phyloP scores from a whole-genome alignment of 2,797 vertebrate species.

The Merluccius polli region DNA sequence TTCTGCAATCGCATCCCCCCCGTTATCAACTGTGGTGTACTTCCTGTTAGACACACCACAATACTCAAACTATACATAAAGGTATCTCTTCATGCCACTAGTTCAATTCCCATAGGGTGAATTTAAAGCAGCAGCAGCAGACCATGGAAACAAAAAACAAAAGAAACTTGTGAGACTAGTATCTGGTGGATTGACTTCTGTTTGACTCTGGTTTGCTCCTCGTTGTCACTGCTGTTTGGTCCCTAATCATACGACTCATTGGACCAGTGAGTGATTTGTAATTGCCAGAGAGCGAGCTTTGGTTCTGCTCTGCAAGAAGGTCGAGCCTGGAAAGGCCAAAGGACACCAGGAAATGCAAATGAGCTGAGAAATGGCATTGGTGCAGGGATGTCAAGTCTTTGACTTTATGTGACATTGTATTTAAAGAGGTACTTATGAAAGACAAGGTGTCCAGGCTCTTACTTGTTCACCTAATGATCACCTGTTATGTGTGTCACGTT shows the following conservation, averaged over 20 bases:
- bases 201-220: background rate
- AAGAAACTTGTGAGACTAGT: background rate
- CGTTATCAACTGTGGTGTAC: background rate
- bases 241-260: constrained; percentile 10
- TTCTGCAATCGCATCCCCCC: background rate
- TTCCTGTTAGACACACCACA: background rate
- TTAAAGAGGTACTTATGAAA: background rate
- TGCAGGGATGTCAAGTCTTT: background rate
- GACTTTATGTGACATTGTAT: background rate
- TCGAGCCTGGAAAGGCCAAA: background rate
- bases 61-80: background rate
- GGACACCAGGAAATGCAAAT: background rate
- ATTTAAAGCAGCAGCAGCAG: background rate
- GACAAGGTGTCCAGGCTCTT: background rate
- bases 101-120: background rate
- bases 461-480: background rate
- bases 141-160: background rate
- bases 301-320: background rate
- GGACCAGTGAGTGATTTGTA: background rate
- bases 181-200: background rate
- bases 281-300: constrained; percentile 6
- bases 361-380: background rate
- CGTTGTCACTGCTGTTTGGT: background rate
- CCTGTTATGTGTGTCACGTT: background rate
- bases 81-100: background rate